Evolutionary conservation across 23 tunicate species (phyloP).

Genomic region (Ascidia mentula): DNA sequence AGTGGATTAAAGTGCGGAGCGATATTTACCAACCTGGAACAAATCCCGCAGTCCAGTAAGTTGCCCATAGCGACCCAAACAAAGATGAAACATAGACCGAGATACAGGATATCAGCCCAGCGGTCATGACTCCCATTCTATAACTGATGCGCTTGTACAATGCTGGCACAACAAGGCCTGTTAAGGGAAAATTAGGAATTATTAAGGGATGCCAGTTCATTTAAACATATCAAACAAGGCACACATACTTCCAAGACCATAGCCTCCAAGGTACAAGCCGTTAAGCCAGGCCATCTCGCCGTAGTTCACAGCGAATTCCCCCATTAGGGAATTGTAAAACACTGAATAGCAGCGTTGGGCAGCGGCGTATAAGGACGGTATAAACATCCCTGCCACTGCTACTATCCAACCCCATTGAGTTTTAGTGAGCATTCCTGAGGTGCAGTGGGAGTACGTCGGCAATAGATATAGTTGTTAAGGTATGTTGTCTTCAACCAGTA

Average conservation of each 20-base stretch:
- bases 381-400: conserved; percentile 11
- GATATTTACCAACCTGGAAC: not conserved
- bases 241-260: conserved; percentile 26
- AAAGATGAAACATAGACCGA: conserved; percentile 8
- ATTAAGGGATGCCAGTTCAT: no score
- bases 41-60: not conserved
- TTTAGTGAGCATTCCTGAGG: no score
- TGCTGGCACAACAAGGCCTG: conserved; percentile 16
- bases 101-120: not conserved
- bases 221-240: not conserved
- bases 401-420: conserved; percentile 21
- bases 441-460: no score
- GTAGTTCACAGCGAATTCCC: conserved; percentile 15
- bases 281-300: conserved; percentile 17
- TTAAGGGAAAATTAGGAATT: not conserved
- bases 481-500: not conserved
- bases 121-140: conserved; percentile 21
- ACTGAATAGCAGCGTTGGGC: conserved; percentile 11
- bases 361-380: conserved; percentile 13
- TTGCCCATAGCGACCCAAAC: not conserved
- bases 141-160: conserved; percentile 21
- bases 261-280: conserved; percentile 15
- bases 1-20: no score
- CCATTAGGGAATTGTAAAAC: conserved; percentile 11
- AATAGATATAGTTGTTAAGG: not conserved